Conservation (phyloP, 1,140 invertebrate species). For the Eupristina koningsbergeri region DNA sequence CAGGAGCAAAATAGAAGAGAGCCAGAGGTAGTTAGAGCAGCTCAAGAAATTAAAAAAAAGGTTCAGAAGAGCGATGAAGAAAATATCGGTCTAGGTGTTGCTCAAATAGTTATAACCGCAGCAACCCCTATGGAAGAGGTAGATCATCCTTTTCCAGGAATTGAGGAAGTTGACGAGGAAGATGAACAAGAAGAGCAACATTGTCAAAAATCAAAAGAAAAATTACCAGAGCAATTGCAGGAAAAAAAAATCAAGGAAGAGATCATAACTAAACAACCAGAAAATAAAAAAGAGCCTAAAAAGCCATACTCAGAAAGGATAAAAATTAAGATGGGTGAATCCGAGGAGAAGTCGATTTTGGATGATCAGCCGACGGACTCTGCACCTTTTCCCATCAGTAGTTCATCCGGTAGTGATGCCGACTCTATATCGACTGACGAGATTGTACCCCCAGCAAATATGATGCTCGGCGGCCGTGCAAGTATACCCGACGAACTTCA, state of each 20-base stretch:
- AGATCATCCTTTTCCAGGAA: constrained; percentile 78
- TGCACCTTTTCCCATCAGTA: constrained; percentile 75
- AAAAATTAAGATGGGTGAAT: constrained; percentile 16
- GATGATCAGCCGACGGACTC: constrained; percentile 72
- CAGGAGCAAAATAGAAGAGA: constrained; percentile 60
- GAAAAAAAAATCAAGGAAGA: background rate
- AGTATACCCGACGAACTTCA: constrained; percentile 89
- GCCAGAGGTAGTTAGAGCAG: constrained; percentile 37
- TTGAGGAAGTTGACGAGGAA: constrained; percentile 59
- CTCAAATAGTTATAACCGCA: constrained; percentile 90
- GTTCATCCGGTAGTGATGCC: constrained; percentile 77
- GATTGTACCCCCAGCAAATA: constrained; percentile 77
- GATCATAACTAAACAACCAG: background rate
- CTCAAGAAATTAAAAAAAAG: constrained; percentile 56
- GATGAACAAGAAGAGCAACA: constrained; percentile 58
- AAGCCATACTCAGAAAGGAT: constrained; percentile 24
- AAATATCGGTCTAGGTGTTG: constrained; percentile 80
- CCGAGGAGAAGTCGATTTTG: constrained; percentile 63
- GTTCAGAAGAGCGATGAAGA: constrained; percentile 21
- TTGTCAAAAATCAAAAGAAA: constrained; percentile 56
- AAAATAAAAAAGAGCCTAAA: background rate
- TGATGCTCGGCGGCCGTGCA: constrained; percentile 81
- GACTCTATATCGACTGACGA: constrained; percentile 75
- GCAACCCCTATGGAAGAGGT: constrained; percentile 91
- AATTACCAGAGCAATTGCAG: constrained; percentile 53